Conservation (phyloP, 35 echinoderm and acorn worm species). For the Apostichopus japonicus region DNA sequence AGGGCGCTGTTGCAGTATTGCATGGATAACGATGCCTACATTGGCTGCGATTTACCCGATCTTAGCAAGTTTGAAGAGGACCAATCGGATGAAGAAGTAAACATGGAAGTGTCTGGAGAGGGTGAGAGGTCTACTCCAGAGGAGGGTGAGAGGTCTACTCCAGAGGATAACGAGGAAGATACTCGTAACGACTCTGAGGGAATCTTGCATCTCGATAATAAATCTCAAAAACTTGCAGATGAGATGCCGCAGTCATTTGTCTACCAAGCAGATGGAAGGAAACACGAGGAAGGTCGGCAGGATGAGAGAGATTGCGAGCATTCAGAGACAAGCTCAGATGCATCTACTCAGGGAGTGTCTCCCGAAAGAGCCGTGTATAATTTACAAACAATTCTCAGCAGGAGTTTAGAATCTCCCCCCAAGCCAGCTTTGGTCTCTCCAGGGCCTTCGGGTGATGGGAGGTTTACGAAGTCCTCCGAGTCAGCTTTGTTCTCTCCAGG, state of each 20-base stretch:
- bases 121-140: neutral
- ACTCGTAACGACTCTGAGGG: neutral
- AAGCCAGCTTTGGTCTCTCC: neutral
- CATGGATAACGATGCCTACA: constrained; percentile 73
- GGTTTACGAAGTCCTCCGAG: neutral
- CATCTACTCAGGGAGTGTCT: neutral
- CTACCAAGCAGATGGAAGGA: neutral
- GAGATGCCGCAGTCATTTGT: neutral
- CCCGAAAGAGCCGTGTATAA: neutral
- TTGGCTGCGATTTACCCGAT: constrained; percentile 82
- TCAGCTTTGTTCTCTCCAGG: neutral
- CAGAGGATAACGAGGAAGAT: neutral
- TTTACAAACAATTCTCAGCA: neutral
- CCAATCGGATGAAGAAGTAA: neutral
- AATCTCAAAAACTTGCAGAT: neutral
- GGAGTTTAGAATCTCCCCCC: neutral
- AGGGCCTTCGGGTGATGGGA: neutral
- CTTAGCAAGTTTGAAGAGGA: constrained; percentile 14
- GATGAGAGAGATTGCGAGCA: neutral
- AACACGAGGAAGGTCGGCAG: no score
- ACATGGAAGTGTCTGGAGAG: neutral
- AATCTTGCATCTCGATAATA: neutral
- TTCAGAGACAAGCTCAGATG: neutral
- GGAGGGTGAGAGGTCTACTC: no score
- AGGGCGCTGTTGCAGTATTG: constrained; percentile 74